Conservation (phyloP, 2,888 invertebrate genomes). For the Eupithecia pulchellata region DNA sequence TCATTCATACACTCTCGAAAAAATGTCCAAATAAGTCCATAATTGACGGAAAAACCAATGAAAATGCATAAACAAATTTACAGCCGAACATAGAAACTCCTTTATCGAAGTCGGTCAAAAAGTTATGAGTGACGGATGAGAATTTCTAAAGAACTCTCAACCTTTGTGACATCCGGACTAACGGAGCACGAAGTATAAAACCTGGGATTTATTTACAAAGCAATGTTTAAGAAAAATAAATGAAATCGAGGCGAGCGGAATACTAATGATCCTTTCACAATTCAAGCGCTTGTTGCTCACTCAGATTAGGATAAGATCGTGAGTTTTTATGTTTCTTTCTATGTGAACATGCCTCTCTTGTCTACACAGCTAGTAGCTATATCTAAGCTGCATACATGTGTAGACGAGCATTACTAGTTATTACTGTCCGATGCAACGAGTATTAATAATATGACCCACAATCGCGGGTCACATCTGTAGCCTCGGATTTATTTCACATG, state of each 20-base stretch:
- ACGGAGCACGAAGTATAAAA: slow-evolving; percentile 70
- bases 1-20: too few species aligned
- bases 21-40: too few species aligned
- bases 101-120: background rate
- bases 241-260: slow-evolving; percentile 69
- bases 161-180: slow-evolving; percentile 73
- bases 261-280: slow-evolving; percentile 66
- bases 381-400: background rate
- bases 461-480: slow-evolving; percentile 77
- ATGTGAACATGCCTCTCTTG: slow-evolving; percentile 10
- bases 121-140: slow-evolving; percentile 7
- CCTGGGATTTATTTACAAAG: slow-evolving; percentile 75
- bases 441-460: slow-evolving; percentile 82
- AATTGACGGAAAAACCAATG: too few species aligned
- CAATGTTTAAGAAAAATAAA: slow-evolving; percentile 77
- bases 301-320: slow-evolving; percentile 20
- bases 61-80: too few species aligned
- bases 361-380: slow-evolving; percentile 1
- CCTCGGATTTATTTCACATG: slow-evolving; percentile 71
- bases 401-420: slow-evolving; percentile 68
- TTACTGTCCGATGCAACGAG: slow-evolving; percentile 78
- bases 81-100: too few species aligned
- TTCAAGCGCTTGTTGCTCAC: slow-evolving; percentile 39
- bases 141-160: slow-evolving; percentile 39
- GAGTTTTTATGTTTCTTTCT: slow-evolving; percentile 16